Percentiles rank a stretch among this genome's conserved stretches.
Conservation (phyloP, 2,113 vertebrate species). For the Azemiops feae region DNA sequence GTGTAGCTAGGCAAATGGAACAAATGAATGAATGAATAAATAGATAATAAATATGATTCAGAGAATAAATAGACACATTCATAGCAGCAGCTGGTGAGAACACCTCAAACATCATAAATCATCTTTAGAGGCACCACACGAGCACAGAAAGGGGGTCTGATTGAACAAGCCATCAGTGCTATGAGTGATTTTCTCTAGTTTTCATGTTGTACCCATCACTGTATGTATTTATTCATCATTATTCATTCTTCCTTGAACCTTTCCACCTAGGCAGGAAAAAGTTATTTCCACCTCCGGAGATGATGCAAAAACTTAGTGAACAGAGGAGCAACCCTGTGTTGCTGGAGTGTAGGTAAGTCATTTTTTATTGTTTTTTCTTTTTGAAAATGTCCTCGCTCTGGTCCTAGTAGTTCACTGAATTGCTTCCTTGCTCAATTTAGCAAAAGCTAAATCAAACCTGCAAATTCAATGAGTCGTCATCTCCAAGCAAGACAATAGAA, state of each 20-base stretch:
- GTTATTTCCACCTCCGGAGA: background rate
- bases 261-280: conserved; percentile 18
- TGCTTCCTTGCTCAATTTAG: background rate
- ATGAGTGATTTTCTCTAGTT: background rate
- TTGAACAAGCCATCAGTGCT: background rate
- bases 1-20: background rate
- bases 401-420: background rate
- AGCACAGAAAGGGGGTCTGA: background rate
- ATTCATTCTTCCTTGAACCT: background rate
- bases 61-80: background rate
- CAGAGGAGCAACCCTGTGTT: background rate
- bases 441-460: background rate
- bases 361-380: rapidly evolving
- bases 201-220: background rate
- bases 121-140: background rate
- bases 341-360: conserved; percentile 32
- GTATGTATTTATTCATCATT: background rate
- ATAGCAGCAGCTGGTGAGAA: background rate
- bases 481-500: background rate
- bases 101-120: background rate
- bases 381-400: background rate
- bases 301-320: rapidly evolving
- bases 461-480: background rate
- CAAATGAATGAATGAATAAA: background rate
- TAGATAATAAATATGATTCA: background rate